phyloP scores from a whole-genome alignment of 2,888 invertebrate species.

The Harpalus rufipes region DNA sequence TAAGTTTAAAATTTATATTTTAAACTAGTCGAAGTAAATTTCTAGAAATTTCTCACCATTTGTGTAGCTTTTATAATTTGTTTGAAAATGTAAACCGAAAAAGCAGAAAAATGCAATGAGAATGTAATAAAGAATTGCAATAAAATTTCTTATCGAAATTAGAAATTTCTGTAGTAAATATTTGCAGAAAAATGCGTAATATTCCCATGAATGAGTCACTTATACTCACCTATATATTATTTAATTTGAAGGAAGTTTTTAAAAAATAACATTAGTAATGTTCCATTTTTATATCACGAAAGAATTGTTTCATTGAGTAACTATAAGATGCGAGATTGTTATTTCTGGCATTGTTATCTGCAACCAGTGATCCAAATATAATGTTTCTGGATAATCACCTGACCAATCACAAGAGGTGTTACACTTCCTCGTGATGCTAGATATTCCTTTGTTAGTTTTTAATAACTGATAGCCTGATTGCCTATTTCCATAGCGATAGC shows the following conservation, averaged over 20 bases:
- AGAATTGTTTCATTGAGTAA: background rate
- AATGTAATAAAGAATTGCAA: too few relatives aligned
- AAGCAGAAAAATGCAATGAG: too few relatives aligned
- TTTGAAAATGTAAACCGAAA: too few relatives aligned
- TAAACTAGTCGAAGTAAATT: too few relatives aligned
- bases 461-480: slow-evolving; percentile 20
- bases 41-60: too few relatives aligned
- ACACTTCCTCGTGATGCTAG: slow-evolving; percentile 18
- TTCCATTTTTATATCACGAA: background rate
- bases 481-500: slow-evolving; percentile 40
- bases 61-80: too few relatives aligned
- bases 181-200: background rate
- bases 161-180: background rate
- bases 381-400: slow-evolving; percentile 43
- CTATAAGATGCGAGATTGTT: background rate
- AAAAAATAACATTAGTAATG: background rate
- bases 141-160: too few relatives aligned
- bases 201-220: background rate
- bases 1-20: too few relatives aligned
- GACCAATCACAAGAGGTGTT: slow-evolving; percentile 31
- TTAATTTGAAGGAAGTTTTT: background rate
- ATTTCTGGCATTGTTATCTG: slow-evolving; percentile 22
- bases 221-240: background rate
- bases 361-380: slow-evolving; percentile 37
- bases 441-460: slow-evolving; percentile 4